These are phyloP conservation scores for Dendrocincla fuliginosa DNA, from an alignment of 2,797 vertebrate species.

Conservation along the genomic window DNA sequence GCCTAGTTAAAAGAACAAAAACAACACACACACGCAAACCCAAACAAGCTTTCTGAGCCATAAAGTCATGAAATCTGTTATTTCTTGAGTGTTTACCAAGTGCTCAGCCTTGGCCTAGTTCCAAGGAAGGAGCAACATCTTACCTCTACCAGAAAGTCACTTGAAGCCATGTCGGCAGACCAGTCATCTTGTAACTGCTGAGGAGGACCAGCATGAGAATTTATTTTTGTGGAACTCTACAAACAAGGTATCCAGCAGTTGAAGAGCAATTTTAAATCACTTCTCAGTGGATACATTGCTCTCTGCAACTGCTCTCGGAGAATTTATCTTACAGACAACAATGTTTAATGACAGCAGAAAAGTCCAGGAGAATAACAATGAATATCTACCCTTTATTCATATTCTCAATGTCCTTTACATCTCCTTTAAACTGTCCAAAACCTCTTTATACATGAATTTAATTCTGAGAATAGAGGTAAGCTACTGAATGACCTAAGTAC, in stretches of 20 bases:
- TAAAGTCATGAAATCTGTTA: neutral
- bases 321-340: conserved; percentile 35
- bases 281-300: conserved; percentile 9
- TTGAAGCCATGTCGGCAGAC: neutral
- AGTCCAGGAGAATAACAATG: conserved; percentile 28
- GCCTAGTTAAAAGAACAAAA: neutral
- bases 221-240: conserved; percentile 30
- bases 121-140: neutral
- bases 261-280: conserved; percentile 46
- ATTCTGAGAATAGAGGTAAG: neutral
- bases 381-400: conserved; percentile 31
- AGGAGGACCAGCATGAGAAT: neutral
- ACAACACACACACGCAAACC: neutral
- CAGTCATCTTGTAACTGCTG: conserved; percentile 6
- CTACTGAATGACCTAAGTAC: neutral
- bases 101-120: neutral
- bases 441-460: neutral
- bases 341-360: neutral
- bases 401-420: conserved; percentile 28
- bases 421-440: conserved; percentile 31
- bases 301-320: neutral
- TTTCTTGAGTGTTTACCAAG: neutral
- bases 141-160: conserved; percentile 7
- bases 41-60: neutral
- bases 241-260: conserved; percentile 25